Base-by-base conservation (phyloP, 2,797 vertebrate species). In the Xiphophorus birchmanni region DNA sequence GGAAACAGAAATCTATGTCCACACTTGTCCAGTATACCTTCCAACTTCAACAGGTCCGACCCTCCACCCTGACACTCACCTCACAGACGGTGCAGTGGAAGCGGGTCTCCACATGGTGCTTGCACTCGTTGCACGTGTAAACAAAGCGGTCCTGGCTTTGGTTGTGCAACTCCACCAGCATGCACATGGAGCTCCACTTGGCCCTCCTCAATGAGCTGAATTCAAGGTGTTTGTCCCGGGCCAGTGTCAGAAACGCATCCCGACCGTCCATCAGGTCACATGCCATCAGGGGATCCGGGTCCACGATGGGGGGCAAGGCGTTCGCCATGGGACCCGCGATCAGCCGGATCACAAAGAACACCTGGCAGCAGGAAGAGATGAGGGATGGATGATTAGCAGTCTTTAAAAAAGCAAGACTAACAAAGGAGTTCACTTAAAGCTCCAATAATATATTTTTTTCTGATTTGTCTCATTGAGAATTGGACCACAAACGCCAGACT, bases 131-230 rank as follows among this genome's bases (percentile, higher is more conserved):
- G 94, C 98, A 99, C 50, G 98, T 99, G 93, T 99, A 99, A 85
- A 99, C 98, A 54, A 99, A 99, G 85, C 98, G 97, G 84, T 99
- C 98, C 94, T 99, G 98, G 94, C 98, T 98, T 95, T 99, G 98
- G 78, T 98, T 99, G 87, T 99, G 98, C 84, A 99, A 92, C 88
- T 99, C 98, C 85, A 99, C 98, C 90, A 99, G 91, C 98, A 99
- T 99, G 92, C 97, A 99, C 97, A 97, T 99, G 74, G 98, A 98
- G 85, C 98, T 99, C 98, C 98, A 99, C 93, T 96, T 96, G 80
- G 98, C 97, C 86, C 98, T 96, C 73, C 98, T 95, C 9, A 99
- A 90, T 0, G 98, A 99, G n/a, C 97, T 98, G 92, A 99, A 99
- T 93, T 99, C 98, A 86, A 99, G 95, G 90, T 99, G 98, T 89